Base-by-base conservation (phyloP, 2,888 invertebrate genomes). In the Piscicola geometra region DNA sequence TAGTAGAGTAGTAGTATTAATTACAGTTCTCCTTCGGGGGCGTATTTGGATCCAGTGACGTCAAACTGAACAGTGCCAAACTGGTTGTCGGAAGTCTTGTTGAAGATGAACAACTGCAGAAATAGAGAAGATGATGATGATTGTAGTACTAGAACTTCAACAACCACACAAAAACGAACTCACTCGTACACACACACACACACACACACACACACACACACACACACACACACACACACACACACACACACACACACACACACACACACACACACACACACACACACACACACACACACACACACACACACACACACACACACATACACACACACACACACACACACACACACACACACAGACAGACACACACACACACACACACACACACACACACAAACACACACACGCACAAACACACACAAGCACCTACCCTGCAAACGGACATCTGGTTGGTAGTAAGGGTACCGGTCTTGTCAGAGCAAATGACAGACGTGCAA, bases 391-490 rank as follows among this genome's bases (percentile, higher is more conserved):
- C n/a, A n/a, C n/a, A n/a, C n/a, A n/a, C n/a, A n/a, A n/a, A n/a
- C n/a, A n/a, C n/a, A n/a, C n/a, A n/a, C n/a, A n/a, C n/a, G n/a
- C n/a, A n/a, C n/a, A n/a, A n/a, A n/a, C n/a, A n/a, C 25, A 56
- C n/a, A 56, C 9, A 3, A 56, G 3, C 21, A 56, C 60, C 3
- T 36, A 89, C 89, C 82, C 89, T 93, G 83, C 94, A 94, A 79
- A 99, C 99, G 81, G 98, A 98, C 99, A 99, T 99, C 89, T 98
- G 97, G 88, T 99, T 98, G 84, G 98, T 98, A 85, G 98, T 98
- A 80, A 99, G 89, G 72, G 98, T 99, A 82, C 98, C 98, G 83
- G 98, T 99, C 88, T 99, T 99, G 88, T 99, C 99, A 75, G 99
- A 99, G 90, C 99, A 99, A 88, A 99, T 99, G 83, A 99, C 99